Percentiles rank a stretch among this genome's conserved stretches.
Evolutionary conservation across 2,113 vertebrate genomes (phyloP).

Genomic region (Larimichthys polyactis): DNA sequence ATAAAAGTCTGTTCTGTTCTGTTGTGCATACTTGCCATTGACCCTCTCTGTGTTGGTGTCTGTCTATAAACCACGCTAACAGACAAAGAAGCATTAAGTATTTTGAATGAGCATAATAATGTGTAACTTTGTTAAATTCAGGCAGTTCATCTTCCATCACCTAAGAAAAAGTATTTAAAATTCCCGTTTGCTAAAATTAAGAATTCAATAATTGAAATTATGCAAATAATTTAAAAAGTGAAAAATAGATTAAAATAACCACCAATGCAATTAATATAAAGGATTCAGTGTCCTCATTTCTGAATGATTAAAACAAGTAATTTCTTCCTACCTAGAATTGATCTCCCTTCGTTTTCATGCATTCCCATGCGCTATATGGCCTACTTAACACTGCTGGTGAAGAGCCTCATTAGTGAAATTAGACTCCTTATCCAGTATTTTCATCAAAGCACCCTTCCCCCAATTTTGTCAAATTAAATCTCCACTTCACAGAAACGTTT

Average conservation of each 20-base stretch:
- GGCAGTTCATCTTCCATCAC: background rate
- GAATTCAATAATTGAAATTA: too few relatives aligned
- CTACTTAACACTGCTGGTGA: constrained; percentile 43
- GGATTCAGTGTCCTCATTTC: constrained; percentile 4
- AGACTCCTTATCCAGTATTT: constrained; percentile 48
- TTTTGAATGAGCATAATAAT: background rate
- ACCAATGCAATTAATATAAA: background rate
- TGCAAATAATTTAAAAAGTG: background rate
- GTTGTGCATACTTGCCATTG: background rate
- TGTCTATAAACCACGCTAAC: constrained; percentile 5
- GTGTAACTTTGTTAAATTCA: background rate
- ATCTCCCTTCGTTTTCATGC: background rate
- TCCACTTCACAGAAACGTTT: constrained; percentile 35
- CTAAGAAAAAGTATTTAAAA: background rate
- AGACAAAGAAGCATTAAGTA: background rate
- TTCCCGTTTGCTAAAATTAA: background rate
- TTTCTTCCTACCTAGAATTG: constrained; percentile 10
- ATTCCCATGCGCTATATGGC: constrained; percentile 32
- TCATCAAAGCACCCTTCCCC: constrained; percentile 54
- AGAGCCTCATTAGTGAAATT: constrained; percentile 68
- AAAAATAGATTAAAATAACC: background rate
- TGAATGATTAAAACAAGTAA: background rate
- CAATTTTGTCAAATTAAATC: constrained; percentile 51
- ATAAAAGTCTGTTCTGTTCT: background rate
- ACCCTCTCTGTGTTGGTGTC: background rate